A percentile compares a stretch with the other conserved stretches of the same genome.
Evolutionary conservation across 2,113 vertebrate species (phyloP).

Genomic region (Lichenostomus cassidix): DNA sequence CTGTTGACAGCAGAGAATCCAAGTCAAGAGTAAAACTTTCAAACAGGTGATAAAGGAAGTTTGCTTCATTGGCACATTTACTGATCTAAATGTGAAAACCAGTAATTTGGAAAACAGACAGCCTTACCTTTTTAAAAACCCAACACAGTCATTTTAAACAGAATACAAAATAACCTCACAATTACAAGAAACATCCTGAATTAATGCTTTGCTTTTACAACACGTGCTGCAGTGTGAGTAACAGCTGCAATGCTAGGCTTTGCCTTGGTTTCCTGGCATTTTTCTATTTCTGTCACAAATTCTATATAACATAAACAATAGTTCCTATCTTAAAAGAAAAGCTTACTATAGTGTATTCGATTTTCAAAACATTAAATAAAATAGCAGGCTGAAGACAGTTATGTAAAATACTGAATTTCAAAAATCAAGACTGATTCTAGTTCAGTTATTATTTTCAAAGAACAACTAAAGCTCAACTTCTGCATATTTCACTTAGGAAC

Average conservation of each 20-base stretch:
- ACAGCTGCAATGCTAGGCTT: not conserved
- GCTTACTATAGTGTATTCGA: not conserved
- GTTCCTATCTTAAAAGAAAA: not conserved
- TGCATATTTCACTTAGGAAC: not conserved
- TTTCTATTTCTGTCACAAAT: conserved; percentile 38
- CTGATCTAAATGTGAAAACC: not conserved
- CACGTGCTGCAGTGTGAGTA: not conserved
- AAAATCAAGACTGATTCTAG: not conserved
- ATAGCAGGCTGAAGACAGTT: not conserved
- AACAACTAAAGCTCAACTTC: not conserved
- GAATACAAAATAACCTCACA: not conserved
- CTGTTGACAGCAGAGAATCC: not conserved
- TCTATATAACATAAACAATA: conserved; percentile 23
- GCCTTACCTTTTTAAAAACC: not conserved
- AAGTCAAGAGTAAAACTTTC: not conserved
- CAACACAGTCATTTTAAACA: not conserved
- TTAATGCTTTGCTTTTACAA: not conserved
- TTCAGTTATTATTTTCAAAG: not conserved
- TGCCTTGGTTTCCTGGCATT: conserved; percentile 3
- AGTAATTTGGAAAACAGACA: not conserved
- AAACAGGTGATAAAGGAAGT: not conserved
- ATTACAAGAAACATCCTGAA: not conserved
- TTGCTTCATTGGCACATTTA: not conserved
- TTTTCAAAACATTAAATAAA: not conserved
- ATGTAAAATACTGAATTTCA: not conserved